Percentiles rank a stretch among this genome's conserved stretches.
These are phyloP conservation scores for Cepaea nemoralis DNA, from an alignment of 1,140 invertebrate genomes.

Conservation along the genomic window DNA sequence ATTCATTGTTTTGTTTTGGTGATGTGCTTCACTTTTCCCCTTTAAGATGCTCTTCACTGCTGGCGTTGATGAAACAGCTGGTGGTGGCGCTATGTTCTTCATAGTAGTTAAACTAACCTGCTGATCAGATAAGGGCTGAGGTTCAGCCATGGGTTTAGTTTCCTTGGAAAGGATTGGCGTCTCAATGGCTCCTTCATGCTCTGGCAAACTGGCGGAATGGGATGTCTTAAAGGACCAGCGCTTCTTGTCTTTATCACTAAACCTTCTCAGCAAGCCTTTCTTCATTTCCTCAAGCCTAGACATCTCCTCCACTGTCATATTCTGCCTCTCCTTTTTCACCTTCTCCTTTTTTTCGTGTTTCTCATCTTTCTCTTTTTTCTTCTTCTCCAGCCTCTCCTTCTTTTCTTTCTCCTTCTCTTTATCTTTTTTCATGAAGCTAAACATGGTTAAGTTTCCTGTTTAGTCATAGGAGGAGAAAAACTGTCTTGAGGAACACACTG, in stretches of 20 bases:
- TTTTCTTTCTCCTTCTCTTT: constrained; percentile 88
- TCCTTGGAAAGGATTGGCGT: constrained; percentile 4
- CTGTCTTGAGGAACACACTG: too few relatives aligned
- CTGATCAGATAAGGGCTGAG: constrained; percentile 3
- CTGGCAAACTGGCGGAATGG: not conserved
- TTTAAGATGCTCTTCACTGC: constrained; percentile 62
- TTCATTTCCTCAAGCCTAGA: constrained; percentile 71
- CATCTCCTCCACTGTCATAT: constrained; percentile 75
- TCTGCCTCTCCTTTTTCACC: constrained; percentile 68
- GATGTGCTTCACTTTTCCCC: constrained; percentile 46
- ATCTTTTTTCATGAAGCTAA: constrained; percentile 72
- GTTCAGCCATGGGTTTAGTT: constrained; percentile 7
- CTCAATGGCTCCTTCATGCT: not conserved
- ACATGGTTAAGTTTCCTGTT: constrained; percentile 58
- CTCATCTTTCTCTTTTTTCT: constrained; percentile 79
- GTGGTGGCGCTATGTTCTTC: constrained; percentile 41
- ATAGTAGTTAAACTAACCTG: constrained; percentile 1
- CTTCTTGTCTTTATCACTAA: constrained; percentile 59
- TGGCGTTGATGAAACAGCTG: too few relatives aligned
- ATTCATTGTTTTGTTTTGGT: constrained; percentile 35
- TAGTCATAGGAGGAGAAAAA: too few relatives aligned
- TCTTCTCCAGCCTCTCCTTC: constrained; percentile 77
- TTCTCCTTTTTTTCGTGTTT: constrained; percentile 81
- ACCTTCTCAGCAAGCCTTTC: constrained; percentile 64
- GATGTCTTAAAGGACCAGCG: not conserved